phyloP scores from a whole-genome alignment of 2,888 invertebrate genomes.

The Minunthozetes semirufus region DNA sequence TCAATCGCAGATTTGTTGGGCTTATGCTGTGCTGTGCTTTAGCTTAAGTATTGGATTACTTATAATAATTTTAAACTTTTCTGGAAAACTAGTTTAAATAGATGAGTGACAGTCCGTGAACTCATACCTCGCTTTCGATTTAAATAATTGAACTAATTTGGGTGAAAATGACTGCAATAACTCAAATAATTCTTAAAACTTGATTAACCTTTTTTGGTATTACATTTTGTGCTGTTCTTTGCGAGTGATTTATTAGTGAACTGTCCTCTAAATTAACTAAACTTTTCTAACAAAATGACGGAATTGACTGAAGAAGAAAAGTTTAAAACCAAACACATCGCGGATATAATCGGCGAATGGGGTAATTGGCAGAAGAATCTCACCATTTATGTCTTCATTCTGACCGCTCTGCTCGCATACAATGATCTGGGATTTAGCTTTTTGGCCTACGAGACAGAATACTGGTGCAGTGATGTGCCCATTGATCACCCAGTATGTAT shows the following conservation, averaged over 20 bases:
- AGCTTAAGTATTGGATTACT: too few relatives aligned
- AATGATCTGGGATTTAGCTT: constrained; percentile 30
- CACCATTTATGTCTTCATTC: constrained; percentile 2
- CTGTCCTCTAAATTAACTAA: not conserved
- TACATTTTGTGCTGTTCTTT: not conserved
- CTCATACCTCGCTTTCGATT: not conserved
- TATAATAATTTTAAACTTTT: not conserved
- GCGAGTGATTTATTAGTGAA: not conserved
- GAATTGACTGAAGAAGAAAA: constrained; percentile 9
- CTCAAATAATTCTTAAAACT: not conserved
- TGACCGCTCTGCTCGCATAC: not conserved
- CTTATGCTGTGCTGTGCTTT: too few relatives aligned
- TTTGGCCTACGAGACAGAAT: constrained; percentile 31
- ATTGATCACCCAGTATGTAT: not conserved
- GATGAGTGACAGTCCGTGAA: constrained; percentile 5
- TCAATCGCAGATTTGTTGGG: too few relatives aligned
- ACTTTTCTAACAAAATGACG: not conserved
- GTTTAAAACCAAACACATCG: constrained; percentile 15
- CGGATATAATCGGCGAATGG: constrained; percentile 32
- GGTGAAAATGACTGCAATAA: not conserved
- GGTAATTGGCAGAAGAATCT: constrained; percentile 34
- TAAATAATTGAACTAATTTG: not conserved
- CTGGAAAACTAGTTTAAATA: not conserved
- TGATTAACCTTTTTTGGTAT: not conserved
- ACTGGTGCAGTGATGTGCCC: constrained; percentile 29